Base-by-base conservation (phyloP, 2,113 vertebrate genomes). In the Pelvicachromis taeniatus region DNA sequence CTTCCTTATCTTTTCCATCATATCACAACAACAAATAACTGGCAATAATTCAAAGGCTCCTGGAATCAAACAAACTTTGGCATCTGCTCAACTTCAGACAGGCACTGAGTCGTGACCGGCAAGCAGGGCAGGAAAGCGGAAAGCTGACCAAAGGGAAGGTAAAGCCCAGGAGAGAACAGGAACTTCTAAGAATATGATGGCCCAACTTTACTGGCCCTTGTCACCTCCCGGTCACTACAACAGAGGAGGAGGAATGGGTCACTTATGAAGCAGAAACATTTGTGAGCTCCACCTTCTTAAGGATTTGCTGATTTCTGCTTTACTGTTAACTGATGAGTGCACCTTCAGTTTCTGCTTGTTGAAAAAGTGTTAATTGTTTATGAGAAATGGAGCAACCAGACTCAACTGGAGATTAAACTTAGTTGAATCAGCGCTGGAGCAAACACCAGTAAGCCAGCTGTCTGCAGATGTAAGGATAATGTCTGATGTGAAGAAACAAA, bases 31-130 rank as follows among this genome's bases (percentile, higher is more conserved):
- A 86, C 63, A 89, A 88, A 92, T 88, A 84, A 78, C 82, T 88
- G 84, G 89, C 87, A 85, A 85, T 77, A 65, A 92, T 78, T 88
- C 82, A 92, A 92, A 90, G 83, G 50, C 87, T 83, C 65, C 85
- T 81, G 81, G 79, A 91, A 73, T 90, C 83, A 89, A 59, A 84
- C 23, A 7, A 70, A 53, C 54, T 79, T 79, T 92, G 92, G 90
- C 93, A 81, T 58, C 54, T 14, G 86, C 42, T 93, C 90, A 93
- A 81, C 80, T 84, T 90, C 31, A 88, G 61, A 85, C 68, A 52
- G 86, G 77, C 26, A 17, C 40, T 1, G 75, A 90, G 88, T 92
- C 90, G 88, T 94, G 93, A 92, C 86, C 79, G 3, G 88, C 68
- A 85, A 80, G 78, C 84, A 35, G 85, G 92, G 89, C 86, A 52